Conservation (phyloP, 2,113 vertebrate species). For the Mesitornis unicolor region DNA sequence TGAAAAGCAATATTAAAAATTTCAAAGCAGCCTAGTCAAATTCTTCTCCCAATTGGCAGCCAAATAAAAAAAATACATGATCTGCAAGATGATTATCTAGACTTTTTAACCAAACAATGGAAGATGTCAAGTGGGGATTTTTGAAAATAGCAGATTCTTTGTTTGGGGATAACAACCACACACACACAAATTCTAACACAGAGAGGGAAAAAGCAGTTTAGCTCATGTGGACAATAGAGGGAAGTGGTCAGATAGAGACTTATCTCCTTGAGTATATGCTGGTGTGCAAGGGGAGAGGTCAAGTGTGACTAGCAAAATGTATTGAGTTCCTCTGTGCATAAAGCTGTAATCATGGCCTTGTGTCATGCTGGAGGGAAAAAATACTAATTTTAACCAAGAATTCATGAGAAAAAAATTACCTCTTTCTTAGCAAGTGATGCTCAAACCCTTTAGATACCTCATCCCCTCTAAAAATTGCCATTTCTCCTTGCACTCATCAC, state of each 20-base stretch:
- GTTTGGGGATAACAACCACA: neutral
- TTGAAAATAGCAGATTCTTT: neutral
- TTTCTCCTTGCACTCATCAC: neutral
- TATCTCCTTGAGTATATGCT: neutral
- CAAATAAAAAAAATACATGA: neutral
- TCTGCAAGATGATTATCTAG: neutral
- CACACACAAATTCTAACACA: neutral
- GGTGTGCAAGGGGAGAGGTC: neutral
- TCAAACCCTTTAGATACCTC: neutral
- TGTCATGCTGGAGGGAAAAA: neutral
- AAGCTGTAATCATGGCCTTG: neutral
- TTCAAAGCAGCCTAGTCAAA: neutral
- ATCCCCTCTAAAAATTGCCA: neutral
- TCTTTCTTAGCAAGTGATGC: neutral
- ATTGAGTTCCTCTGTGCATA: neutral
- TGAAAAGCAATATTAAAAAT: neutral
- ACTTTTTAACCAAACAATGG: neutral
- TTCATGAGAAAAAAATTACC: rapidly evolving
- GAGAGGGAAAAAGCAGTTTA: neutral
- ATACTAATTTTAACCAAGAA: neutral
- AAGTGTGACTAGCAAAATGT: neutral
- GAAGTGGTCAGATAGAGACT: neutral
- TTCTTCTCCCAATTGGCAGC: neutral
- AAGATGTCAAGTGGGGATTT: neutral
- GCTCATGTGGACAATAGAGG: neutral